phyloP scores from a whole-genome alignment of 2,888 invertebrate genomes.

The Brenthis daphne region DNA sequence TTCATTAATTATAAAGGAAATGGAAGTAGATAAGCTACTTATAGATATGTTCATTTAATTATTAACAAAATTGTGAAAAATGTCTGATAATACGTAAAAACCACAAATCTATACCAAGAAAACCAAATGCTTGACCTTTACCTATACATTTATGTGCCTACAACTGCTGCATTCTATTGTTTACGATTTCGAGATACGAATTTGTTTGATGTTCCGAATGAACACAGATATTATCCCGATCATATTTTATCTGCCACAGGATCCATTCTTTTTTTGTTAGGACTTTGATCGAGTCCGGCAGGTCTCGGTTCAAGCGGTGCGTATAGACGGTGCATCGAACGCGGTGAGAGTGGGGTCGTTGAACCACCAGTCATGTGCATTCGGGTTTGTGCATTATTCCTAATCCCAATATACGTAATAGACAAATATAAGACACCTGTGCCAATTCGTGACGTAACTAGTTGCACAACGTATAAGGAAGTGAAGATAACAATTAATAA shows the following conservation, averaged over 20 bases:
- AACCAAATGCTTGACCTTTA: too few species aligned
- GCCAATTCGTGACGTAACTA: constrained; percentile 37
- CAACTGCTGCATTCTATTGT: constrained; percentile 15
- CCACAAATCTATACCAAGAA: too few species aligned
- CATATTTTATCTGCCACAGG: constrained; percentile 23
- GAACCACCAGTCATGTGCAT: constrained; percentile 75
- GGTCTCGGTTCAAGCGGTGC: constrained; percentile 47
- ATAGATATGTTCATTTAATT: too few species aligned
- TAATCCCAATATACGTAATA: constrained; percentile 47
- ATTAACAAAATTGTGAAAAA: too few species aligned
- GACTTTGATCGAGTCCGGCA: constrained; percentile 44
- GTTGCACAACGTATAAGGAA: constrained; percentile 21
- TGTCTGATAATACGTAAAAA: too few species aligned
- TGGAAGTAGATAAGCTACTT: too few species aligned
- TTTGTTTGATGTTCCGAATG: constrained; percentile 22
- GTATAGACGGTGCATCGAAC: constrained; percentile 76
- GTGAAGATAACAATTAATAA: background rate
- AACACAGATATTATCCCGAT: constrained; percentile 25
- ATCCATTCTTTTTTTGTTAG: constrained; percentile 44
- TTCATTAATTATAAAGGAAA: too few species aligned
- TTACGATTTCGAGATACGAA: constrained; percentile 24
- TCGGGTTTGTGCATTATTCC: constrained; percentile 59
- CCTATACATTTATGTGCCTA: background rate
- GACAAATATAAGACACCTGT: constrained; percentile 40
- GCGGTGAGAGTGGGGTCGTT: constrained; percentile 77